phyloP scores from a whole-genome alignment of 2,797 vertebrate genomes.

The Schizothorax lantsangensis region DNA sequence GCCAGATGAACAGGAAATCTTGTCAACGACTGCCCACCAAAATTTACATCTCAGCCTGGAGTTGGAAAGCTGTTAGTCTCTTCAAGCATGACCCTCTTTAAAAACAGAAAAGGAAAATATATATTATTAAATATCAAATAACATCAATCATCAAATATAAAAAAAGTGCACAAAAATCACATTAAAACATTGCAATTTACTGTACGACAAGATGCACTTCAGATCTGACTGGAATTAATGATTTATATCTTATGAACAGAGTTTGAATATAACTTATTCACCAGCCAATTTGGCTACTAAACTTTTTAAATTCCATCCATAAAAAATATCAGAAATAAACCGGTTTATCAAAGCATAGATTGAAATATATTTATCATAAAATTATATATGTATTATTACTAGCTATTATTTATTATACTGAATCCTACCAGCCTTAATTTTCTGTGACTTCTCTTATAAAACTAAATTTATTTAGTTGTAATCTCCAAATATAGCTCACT shows the following conservation, averaged over 20 bases:
- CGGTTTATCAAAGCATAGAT: neutral
- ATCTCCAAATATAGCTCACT: neutral
- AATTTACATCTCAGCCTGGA: slow-evolving; percentile 69
- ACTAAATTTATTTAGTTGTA: neutral
- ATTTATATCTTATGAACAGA: neutral
- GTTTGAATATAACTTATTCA: neutral
- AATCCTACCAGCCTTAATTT: neutral
- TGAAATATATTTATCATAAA: neutral
- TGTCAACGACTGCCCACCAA: slow-evolving; percentile 73
- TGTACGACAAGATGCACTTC: neutral
- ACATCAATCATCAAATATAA: neutral
- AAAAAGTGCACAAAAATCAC: neutral
- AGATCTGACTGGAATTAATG: neutral
- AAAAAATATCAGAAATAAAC: slow-evolving; percentile 4
- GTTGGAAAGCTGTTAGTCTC: slow-evolving; percentile 59
- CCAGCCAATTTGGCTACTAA: neutral
- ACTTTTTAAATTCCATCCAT: neutral
- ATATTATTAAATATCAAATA: slow-evolving; percentile 1
- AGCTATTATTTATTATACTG: neutral
- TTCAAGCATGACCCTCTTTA: slow-evolving; percentile 4
- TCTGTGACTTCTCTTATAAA: neutral
- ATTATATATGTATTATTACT: neutral
- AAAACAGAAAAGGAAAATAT: neutral
- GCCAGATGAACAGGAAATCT: slow-evolving; percentile 50
- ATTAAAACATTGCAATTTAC: neutral